phyloP scores from a whole-genome alignment of 2,113 vertebrate species.

The Hippotragus niger region DNA sequence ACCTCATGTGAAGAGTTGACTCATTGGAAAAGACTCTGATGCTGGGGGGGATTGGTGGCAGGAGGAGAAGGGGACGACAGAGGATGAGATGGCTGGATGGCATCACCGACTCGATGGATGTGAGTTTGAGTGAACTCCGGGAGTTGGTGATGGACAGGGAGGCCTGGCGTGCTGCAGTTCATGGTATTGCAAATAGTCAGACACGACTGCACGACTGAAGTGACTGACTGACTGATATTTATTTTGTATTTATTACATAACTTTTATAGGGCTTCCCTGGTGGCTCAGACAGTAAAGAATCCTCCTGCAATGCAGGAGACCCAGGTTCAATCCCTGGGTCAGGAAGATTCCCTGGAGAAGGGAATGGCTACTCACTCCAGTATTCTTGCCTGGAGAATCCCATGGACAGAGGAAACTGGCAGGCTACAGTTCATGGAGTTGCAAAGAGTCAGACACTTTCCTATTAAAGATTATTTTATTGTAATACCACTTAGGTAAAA shows the following conservation, averaged over 20 bases:
- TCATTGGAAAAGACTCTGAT: no score
- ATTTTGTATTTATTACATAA: neutral
- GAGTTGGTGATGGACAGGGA: no score
- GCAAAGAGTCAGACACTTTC: neutral
- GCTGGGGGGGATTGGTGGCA: no score
- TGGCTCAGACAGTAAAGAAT: neutral
- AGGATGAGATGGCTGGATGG: no score
- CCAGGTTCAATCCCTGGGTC: neutral
- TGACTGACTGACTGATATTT: neutral
- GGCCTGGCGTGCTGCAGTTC: no score
- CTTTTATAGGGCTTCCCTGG: neutral
- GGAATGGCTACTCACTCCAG: neutral
- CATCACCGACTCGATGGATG: no score
- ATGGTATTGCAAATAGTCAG: no score
- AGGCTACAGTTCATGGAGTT: neutral
- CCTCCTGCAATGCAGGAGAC: neutral
- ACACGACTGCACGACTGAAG: no score
- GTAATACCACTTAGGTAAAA: neutral
- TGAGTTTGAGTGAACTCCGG: no score
- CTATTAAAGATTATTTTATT: neutral
- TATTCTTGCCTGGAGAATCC: neutral
- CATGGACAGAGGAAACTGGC: neutral
- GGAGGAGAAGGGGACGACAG: no score
- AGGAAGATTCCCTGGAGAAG: neutral
- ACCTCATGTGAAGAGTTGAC: no score